A percentile compares a stretch with the other conserved stretches of the same genome.
Conservation (phyloP, 2,113 vertebrate species). For the Amphiprion ocellaris region DNA sequence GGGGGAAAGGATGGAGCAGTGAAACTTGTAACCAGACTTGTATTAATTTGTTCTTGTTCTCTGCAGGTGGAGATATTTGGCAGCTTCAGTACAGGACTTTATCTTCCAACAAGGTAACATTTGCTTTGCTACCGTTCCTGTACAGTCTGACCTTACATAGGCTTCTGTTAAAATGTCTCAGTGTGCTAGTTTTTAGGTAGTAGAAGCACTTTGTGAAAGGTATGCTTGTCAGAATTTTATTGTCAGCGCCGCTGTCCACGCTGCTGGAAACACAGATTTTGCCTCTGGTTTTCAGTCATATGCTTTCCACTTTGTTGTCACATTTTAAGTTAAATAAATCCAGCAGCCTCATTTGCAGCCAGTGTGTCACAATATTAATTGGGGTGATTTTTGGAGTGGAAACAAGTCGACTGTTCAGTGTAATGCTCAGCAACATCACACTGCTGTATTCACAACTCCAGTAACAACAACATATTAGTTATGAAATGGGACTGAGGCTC, state of each 20-base stretch:
- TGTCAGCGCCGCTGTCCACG: background rate
- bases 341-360: too few species aligned
- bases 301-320: too few species aligned
- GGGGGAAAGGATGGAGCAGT: too few species aligned
- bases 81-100: constrained; percentile 98
- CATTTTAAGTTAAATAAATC: too few species aligned
- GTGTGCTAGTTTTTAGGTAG: background rate
- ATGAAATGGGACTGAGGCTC: background rate
- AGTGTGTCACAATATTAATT: too few species aligned
- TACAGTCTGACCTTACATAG: background rate
- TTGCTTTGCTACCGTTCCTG: background rate
- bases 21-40: background rate
- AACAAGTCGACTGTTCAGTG: too few species aligned
- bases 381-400: too few species aligned
- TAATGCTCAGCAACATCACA: too few species aligned
- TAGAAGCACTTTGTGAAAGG: background rate
- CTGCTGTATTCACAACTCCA: too few species aligned
- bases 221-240: background rate
- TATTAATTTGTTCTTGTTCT: constrained; percentile 35
- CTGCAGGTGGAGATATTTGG: constrained; percentile 97
- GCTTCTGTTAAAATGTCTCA: background rate
- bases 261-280: background rate
- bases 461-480: background rate
- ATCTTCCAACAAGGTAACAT: constrained; percentile 95
- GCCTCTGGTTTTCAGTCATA: too few species aligned